Conservation (phyloP, 2,113 vertebrate species). For the Hystrix brachyura region DNA sequence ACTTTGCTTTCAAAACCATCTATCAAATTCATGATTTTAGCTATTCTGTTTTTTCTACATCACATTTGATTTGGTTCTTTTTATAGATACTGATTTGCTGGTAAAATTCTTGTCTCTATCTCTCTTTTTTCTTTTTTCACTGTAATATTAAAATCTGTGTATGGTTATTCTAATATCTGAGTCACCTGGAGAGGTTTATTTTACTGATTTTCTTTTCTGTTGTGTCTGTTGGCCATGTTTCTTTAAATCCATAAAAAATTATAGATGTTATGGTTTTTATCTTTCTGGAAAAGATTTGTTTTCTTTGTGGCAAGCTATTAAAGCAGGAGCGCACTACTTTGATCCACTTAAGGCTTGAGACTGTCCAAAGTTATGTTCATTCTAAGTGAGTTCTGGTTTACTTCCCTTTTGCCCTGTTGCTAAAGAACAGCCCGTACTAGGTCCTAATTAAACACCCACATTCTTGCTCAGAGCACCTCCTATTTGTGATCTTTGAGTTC, state of each 20-base stretch:
- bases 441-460: not conserved
- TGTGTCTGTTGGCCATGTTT: not conserved
- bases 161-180: not conserved
- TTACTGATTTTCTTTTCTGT: not conserved
- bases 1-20: not conserved
- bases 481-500: not conserved
- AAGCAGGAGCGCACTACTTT: not conserved
- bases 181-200: not conserved
- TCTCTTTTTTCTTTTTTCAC: not conserved
- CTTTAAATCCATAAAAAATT: not conserved
- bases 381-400: not conserved
- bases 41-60: not conserved
- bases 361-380: not conserved
- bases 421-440: not conserved
- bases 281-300: not conserved
- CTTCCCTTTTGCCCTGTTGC: not conserved
- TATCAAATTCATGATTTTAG: not conserved
- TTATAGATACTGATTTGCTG: not conserved
- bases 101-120: not conserved
- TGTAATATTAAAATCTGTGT: not conserved
- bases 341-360: not conserved
- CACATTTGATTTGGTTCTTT: slow-evolving; percentile 18
- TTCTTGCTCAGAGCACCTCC: not conserved
- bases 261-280: not conserved
- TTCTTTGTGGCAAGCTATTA: not conserved